Evolutionary conservation across 2,888 invertebrate species (phyloP).

Genomic region (Cephonodes hylas): DNA sequence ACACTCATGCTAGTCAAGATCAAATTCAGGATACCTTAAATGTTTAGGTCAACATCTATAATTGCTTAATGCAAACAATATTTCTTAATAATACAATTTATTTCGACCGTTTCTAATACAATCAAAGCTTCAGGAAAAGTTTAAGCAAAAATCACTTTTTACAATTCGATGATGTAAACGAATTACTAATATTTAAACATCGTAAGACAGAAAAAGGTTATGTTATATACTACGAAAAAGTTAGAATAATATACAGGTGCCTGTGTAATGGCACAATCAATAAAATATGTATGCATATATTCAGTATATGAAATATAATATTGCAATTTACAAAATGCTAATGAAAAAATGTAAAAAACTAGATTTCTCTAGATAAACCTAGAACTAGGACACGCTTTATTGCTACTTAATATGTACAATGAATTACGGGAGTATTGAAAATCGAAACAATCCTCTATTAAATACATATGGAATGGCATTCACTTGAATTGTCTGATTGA

Average conservation of each 20-base stretch:
- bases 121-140: not conserved
- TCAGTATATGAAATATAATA: not conserved
- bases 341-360: not conserved
- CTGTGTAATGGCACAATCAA: not conserved
- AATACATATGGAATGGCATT: slow-evolving; percentile 18
- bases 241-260: not conserved
- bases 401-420: not conserved
- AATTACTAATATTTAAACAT: not conserved
- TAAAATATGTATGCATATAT: not conserved
- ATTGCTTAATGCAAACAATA: slow-evolving; percentile 1
- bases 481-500: not conserved
- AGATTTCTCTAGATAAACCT: not conserved
- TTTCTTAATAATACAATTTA: not conserved
- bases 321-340: not conserved
- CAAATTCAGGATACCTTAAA: slow-evolving; percentile 19
- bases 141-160: not conserved
- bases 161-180: not conserved
- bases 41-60: slow-evolving; percentile 7
- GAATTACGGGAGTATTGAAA: not conserved
- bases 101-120: not conserved
- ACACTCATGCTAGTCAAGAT: slow-evolving; percentile 6
- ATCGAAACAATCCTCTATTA: slow-evolving; percentile 7
- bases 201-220: not conserved
- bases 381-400: not conserved
- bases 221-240: not conserved